Evolutionary conservation across 1,140 invertebrate genomes (phyloP).

Genomic region (Cydia strobilella): DNA sequence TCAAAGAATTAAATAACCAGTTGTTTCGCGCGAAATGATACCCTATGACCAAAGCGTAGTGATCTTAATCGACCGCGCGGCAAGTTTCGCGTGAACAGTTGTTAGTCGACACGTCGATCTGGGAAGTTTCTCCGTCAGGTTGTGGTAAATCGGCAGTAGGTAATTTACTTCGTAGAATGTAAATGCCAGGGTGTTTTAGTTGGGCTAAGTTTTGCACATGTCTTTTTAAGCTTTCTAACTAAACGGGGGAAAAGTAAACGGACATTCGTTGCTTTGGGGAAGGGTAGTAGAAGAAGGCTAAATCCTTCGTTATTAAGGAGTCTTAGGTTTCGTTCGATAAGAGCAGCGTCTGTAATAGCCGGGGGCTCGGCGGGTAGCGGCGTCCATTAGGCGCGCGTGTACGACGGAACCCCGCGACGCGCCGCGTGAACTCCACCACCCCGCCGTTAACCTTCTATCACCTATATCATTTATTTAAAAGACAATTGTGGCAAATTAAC

Average conservation of each 20-base stretch:
- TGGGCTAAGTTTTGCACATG: conserved; percentile 6
- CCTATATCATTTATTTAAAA: conserved; percentile 45
- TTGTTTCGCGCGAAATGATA: conserved; percentile 43
- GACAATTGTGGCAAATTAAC: conserved; percentile 50
- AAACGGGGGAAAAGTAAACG: conserved; percentile 9
- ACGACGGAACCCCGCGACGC: conserved; percentile 55
- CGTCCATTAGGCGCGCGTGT: conserved; percentile 68
- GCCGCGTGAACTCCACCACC: conserved; percentile 53
- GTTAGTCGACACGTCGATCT: conserved; percentile 51
- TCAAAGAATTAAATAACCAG: conserved; percentile 68
- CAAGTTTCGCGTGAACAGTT: conserved; percentile 45
- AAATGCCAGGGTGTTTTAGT: conserved; percentile 41
- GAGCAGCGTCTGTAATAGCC: conserved; percentile 59
- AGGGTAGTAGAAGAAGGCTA: conserved; percentile 41
- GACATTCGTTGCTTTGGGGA: neutral
- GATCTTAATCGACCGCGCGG: conserved; percentile 42
- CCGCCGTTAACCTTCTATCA: conserved; percentile 36
- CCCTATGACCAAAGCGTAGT: conserved; percentile 42
- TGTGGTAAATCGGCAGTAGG: conserved; percentile 49
- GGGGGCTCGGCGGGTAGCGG: conserved; percentile 45
- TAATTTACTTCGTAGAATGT: conserved; percentile 50
- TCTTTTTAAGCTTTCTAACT: conserved; percentile 13
- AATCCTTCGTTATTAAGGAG: conserved; percentile 64
- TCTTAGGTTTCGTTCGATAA: conserved; percentile 58
- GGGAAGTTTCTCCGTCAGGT: conserved; percentile 51